Base-by-base conservation (phyloP, 1,140 invertebrate species). In the Bombus terrestris region DNA sequence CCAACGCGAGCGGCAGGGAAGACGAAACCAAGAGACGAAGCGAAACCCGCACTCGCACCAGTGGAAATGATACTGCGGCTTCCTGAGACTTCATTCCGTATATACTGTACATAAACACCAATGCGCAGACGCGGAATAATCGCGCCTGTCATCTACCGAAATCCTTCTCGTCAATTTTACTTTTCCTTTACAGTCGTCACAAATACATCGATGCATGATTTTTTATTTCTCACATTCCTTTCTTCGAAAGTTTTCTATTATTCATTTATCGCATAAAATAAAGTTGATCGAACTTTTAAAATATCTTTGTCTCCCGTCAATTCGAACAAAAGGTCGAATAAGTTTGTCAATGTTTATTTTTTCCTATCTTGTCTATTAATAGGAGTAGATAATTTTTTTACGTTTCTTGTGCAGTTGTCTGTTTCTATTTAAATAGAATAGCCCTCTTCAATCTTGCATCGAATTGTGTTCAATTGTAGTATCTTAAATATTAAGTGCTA, bases 21-120 rank as follows among this genome's bases (percentile, higher is more conserved):
- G 39, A 41, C 53, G 47, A 57, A 64, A 32, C 9, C 39, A 43
- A 32, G n/a, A 62, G 32, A 84, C 83, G 75, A 85, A 72, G 35
- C 77, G 28, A 71, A 72, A 79, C 78, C 79, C 84, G 81, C 84
- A 75, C 71, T 68, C 71, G 41, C 72, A 81, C 84, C 82, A 82
- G 88, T 91, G 90, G 64, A 88, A 91, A 90, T 90, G 92, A 89
- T 87, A 92, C 92, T 92, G 92, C 91, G 88, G 91, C 89, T 91
- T 88, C 86, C 87, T 71, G 76, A 62, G 82, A 82, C 80, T 81
- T 76, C 84, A 82, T 81, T 68, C 86, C 32, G 47, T 80, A 62
- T 72, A 82, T 72, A 76, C 47, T 86, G 86, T 78, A 86, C 53
- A 59, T 85, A 41, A 86, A 85, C 79, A 82, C 64, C 59, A 85